Evolutionary conservation across 2,888 invertebrate species (phyloP).

Genomic region (Amphipoea oculea): DNA sequence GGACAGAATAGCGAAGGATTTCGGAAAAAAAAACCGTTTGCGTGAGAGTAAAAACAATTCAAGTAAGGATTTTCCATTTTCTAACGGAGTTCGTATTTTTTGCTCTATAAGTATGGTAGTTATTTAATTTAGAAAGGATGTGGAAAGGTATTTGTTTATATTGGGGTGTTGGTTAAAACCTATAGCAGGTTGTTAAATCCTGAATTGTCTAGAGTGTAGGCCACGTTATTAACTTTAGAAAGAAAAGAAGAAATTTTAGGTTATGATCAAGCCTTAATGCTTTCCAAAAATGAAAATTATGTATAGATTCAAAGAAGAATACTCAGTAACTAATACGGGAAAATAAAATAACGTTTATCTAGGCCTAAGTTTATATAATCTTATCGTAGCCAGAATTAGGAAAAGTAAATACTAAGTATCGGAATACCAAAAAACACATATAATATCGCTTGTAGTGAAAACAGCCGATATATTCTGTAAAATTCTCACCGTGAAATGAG

Average conservation of each 20-base stretch:
- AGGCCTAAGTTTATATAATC: neutral
- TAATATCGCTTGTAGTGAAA: neutral
- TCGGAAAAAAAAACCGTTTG: neutral
- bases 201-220: neutral
- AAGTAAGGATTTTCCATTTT: neutral
- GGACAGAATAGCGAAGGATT: constrained; percentile 12
- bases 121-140: too few relatives aligned
- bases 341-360: neutral
- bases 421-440: neutral
- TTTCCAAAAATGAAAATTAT: neutral
- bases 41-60: neutral
- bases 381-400: neutral
- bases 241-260: too few relatives aligned
- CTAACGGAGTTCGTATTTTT: neutral
- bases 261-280: too few relatives aligned
- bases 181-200: too few relatives aligned
- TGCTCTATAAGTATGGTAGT: too few relatives aligned
- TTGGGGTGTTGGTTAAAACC: too few relatives aligned
- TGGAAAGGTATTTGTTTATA: too few relatives aligned
- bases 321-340: neutral
- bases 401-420: neutral
- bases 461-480: neutral
- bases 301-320: neutral
- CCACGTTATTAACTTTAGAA: neutral
- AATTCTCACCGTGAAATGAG: neutral